phyloP scores from a whole-genome alignment of 2,113 vertebrate species.

The Ictidomys tridecemlineatus region DNA sequence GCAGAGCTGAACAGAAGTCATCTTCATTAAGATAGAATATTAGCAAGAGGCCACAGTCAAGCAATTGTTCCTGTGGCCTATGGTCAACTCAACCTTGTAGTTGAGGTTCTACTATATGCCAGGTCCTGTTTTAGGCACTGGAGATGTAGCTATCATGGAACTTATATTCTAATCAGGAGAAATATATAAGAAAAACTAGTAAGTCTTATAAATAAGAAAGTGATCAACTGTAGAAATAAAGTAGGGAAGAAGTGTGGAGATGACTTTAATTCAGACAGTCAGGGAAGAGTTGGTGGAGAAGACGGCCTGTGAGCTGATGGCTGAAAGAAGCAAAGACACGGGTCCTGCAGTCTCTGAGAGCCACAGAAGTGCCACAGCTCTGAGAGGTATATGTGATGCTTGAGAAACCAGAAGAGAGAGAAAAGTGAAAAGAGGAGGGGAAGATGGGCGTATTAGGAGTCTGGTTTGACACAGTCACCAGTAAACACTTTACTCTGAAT shows the following conservation, averaged over 20 bases:
- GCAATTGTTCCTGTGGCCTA: background rate
- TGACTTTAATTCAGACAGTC: background rate
- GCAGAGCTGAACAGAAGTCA: background rate
- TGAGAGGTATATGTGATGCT: fast-evolving
- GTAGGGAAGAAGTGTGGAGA: background rate
- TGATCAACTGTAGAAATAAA: background rate
- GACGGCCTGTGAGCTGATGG: background rate
- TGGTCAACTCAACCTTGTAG: background rate
- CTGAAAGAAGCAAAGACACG: background rate
- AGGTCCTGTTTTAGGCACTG: background rate
- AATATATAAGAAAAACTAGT: background rate
- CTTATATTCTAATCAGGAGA: background rate
- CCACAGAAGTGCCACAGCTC: background rate
- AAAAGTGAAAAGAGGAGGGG: background rate
- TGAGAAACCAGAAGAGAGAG: background rate
- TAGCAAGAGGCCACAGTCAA: background rate
- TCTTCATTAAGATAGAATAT: background rate
- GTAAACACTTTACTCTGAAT: background rate
- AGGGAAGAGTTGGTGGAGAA: background rate
- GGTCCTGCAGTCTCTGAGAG: fast-evolving
- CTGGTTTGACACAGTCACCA: background rate
- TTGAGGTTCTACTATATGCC: background rate
- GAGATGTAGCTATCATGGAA: background rate
- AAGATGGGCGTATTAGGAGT: background rate
- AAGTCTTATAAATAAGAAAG: background rate